These are phyloP conservation scores for Sebastes itinus DNA, from an alignment of 2,797 vertebrate species.

Conservation along the genomic window DNA sequence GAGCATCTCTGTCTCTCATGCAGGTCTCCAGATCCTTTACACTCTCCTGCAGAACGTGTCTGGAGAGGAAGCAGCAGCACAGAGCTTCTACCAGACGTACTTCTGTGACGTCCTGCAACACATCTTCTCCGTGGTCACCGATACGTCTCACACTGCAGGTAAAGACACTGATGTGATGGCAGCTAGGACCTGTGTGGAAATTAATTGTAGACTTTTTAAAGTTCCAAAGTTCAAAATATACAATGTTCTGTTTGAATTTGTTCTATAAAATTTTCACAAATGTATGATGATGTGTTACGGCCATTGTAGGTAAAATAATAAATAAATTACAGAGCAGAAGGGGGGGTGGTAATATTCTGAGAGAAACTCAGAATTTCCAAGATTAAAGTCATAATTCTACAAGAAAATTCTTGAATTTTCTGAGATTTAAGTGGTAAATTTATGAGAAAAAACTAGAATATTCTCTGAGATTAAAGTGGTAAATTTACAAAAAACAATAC, in stretches of 20 bases:
- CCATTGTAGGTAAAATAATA: not conserved
- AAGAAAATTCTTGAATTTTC: no score
- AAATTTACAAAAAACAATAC: no score
- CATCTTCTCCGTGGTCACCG: conserved; percentile 98
- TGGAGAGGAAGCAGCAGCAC: conserved; percentile 93
- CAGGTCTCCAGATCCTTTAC: conserved; percentile 93
- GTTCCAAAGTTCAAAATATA: not conserved
- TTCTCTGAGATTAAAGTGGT: not conserved
- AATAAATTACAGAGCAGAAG: no score
- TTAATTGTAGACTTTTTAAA: not conserved
- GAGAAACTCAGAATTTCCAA: no score
- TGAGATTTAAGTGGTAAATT: not conserved
- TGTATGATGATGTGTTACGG: not conserved
- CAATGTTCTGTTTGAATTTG: not conserved
- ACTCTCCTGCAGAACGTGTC: conserved; percentile 97
- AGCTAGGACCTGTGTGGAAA: not conserved
- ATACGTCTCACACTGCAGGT: conserved; percentile 98
- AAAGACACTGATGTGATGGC: no score
- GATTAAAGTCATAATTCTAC: no score
- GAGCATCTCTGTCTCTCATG: not conserved
- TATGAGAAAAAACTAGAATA: not conserved
- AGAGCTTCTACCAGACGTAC: conserved; percentile 98
- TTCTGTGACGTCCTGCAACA: conserved; percentile 98
- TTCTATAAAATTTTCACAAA: not conserved
- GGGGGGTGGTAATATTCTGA: no score